phyloP scores from a whole-genome alignment of 2,888 invertebrate species.

The Drosophila flavopinicola region DNA sequence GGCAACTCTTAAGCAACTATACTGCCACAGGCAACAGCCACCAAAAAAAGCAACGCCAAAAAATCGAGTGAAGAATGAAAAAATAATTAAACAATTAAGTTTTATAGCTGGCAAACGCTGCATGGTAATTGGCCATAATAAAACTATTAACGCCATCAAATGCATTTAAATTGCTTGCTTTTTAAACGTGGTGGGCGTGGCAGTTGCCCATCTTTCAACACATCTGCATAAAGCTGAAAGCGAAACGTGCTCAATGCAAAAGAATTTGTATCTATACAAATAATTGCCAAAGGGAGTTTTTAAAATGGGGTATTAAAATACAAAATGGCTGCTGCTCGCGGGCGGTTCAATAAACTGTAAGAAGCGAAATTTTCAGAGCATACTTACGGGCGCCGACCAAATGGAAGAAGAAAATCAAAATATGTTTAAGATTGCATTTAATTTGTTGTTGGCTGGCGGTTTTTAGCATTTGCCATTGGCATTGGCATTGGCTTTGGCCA shows the following conservation, averaged over 20 bases:
- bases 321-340: slow-evolving; percentile 31
- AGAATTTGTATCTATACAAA: slow-evolving; percentile 45
- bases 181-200: slow-evolving; percentile 54
- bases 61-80: slow-evolving; percentile 42
- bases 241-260: slow-evolving; percentile 8
- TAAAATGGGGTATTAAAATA: slow-evolving; percentile 24
- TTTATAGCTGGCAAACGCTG: slow-evolving; percentile 44
- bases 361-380: slow-evolving; percentile 47
- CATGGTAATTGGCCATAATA: slow-evolving; percentile 52
- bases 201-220: slow-evolving; percentile 1
- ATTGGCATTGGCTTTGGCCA: slow-evolving; percentile 52
- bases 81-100: slow-evolving; percentile 77
- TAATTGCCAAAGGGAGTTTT: slow-evolving; percentile 53
- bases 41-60: slow-evolving; percentile 6
- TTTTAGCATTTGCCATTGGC: slow-evolving; percentile 33
- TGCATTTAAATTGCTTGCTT: slow-evolving; percentile 74
- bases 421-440: slow-evolving; percentile 64
- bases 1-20: slow-evolving; percentile 13
- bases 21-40: background rate
- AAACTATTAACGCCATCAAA: slow-evolving; percentile 70
- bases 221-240: slow-evolving; percentile 12
- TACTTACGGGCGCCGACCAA: slow-evolving; percentile 57
- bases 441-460: slow-evolving; percentile 15
- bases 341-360: slow-evolving; percentile 70
- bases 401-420: slow-evolving; percentile 18